A percentile compares a stretch with the other conserved stretches of the same genome.
Conservation (phyloP, 1,140 invertebrate species). For the Anthonomus grandis region DNA sequence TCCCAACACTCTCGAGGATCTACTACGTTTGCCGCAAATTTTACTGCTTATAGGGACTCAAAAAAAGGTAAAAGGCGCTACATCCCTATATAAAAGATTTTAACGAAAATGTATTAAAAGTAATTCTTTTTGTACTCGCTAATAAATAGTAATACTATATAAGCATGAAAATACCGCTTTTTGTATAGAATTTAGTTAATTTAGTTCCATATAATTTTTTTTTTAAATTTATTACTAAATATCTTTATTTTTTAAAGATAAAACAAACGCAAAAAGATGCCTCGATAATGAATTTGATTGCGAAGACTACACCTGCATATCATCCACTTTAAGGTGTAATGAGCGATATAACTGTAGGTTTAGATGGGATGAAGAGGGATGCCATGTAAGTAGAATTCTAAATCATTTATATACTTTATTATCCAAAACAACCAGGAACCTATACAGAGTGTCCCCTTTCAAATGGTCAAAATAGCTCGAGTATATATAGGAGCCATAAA, state of each 20-base stretch:
- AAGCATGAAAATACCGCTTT: no score
- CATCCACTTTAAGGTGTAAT: constrained; percentile 68
- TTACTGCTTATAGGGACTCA: constrained; percentile 68
- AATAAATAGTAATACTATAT: no score
- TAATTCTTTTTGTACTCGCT: no score
- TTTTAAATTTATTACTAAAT: not conserved
- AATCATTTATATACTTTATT: not conserved
- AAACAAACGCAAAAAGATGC: constrained; percentile 47
- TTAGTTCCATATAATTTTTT: no score
- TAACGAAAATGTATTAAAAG: no score
- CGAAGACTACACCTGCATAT: constrained; percentile 82
- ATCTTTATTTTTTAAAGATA: constrained; percentile 25
- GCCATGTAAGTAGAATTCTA: constrained; percentile 57
- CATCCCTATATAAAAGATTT: no score
- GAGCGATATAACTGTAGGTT: constrained; percentile 73
- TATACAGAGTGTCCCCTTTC: no score
- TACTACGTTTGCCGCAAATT: constrained; percentile 67
- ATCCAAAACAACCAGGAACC: no score
- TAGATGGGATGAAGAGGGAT: constrained; percentile 76
- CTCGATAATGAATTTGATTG: constrained; percentile 71
- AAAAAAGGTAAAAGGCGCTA: constrained; percentile 25
- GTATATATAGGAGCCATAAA: no score
- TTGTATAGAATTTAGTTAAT: no score
- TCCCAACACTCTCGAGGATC: constrained; percentile 62
- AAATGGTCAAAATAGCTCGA: not conserved